Percentiles rank a stretch among this genome's conserved stretches.
phyloP scores from a whole-genome alignment of 92 coral and sea anemone species.

The Anthopleura xanthogrammica region DNA sequence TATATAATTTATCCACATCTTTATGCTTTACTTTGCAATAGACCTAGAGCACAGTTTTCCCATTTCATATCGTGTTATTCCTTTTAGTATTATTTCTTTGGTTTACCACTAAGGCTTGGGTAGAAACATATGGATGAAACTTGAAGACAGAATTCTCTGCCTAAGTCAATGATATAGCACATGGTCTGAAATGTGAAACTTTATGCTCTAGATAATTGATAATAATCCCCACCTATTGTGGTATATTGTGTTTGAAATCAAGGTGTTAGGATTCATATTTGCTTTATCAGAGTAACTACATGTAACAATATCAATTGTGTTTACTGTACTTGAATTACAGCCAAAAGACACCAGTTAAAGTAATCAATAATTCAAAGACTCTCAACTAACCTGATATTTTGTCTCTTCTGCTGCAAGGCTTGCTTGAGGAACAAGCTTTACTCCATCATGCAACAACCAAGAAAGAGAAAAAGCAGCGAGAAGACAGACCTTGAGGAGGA shows the following conservation, averaged over 20 bases:
- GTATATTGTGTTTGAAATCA: background rate
- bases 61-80: too few relatives aligned
- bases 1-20: too few relatives aligned
- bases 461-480: slow-evolving; percentile 5
- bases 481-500: background rate
- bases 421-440: background rate
- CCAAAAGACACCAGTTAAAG: background rate
- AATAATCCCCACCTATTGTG: too few relatives aligned
- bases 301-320: background rate
- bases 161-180: too few relatives aligned
- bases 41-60: too few relatives aligned
- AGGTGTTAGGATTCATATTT: background rate
- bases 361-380: background rate
- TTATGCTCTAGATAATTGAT: too few relatives aligned
- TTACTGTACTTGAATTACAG: background rate
- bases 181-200: too few relatives aligned
- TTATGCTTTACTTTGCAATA: too few relatives aligned
- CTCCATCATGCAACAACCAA: slow-evolving; percentile 1
- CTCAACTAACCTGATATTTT: background rate
- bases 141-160: background rate
- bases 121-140: too few relatives aligned
- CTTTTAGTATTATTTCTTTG: too few relatives aligned
- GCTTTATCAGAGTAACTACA: background rate
- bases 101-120: too few relatives aligned
- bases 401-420: background rate